Conservation (phyloP, 2,888 invertebrate species). For the Allolobophora icterica region DNA sequence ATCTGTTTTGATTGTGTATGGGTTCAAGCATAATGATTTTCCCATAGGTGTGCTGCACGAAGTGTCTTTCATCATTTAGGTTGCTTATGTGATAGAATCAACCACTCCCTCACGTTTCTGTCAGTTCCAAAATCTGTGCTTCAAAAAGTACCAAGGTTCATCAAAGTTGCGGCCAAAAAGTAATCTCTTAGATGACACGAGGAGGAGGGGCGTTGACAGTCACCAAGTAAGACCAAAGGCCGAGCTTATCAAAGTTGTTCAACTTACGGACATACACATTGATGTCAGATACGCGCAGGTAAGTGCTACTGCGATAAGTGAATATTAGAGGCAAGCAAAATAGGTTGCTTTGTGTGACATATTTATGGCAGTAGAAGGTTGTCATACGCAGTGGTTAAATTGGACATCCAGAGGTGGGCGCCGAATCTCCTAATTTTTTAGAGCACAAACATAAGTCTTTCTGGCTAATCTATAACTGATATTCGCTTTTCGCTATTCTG, state of each 20-base stretch:
- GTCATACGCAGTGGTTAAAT: neutral
- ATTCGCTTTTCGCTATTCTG: too few species aligned
- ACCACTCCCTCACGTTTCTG: neutral
- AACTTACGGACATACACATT: conserved; percentile 31
- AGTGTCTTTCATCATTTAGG: neutral
- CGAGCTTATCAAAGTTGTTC: neutral
- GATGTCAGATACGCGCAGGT: conserved; percentile 26
- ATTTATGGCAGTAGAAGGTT: neutral
- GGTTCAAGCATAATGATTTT: neutral
- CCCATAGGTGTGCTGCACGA: neutral
- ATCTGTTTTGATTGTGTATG: neutral
- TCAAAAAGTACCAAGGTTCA: neutral
- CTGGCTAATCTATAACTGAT: too few species aligned
- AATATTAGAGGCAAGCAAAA: neutral
- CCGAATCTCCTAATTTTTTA: too few species aligned
- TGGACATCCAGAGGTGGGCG: too few species aligned
- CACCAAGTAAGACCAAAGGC: neutral
- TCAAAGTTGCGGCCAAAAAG: neutral
- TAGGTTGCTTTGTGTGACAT: neutral
- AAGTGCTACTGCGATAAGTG: neutral
- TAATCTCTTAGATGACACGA: neutral
- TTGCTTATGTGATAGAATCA: neutral
- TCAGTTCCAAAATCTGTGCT: conserved; percentile 30
- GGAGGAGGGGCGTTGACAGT: neutral
- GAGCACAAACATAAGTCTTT: too few species aligned